Evolutionary conservation across 2,797 vertebrate genomes (phyloP), one percentile per base, ranked within the genome.

Genomic region (Babyrousa celebensis): DNA sequence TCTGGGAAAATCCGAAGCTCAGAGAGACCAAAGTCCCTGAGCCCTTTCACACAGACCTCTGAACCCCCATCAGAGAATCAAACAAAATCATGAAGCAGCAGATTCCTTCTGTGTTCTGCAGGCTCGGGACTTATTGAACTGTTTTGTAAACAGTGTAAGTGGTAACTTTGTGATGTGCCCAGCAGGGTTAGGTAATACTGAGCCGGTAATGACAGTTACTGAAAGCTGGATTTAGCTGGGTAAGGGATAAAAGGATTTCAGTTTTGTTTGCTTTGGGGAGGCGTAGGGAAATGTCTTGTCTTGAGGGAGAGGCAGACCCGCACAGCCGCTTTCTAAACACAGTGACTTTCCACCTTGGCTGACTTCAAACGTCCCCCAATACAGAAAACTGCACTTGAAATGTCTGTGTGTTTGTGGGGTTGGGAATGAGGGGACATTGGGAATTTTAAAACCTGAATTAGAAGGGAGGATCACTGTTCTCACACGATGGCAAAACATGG

Each of bases 1-100:
- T 96, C 54, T 68, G 52, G 27, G 36, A 88, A 96, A 65, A 72
- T 94, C 94, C 96, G 78, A 84, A 78, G 52, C 83, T 96, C 91
- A 12, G 16, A 12, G 5, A 75, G 17, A 1, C 1, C 1, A 0
- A 85, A 48, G 89, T 85, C 60, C 72, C 91, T 94, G 96, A 85
- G 79, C 80, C 85, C 54, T 43, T 80, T 79, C 32, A 0, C n/a
- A 12, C n/a, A 79, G 79, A 48, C 7, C 16, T 17, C 6, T 48
- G 79, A 54, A 27, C 14, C 32, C 68, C 43, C 91, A 36, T 6
- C 54, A 65, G 80, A 78, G 54, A 88, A 60, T 67, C 72, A 83
- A 65, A 92, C 0, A 2, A 52, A 77, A 79, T 48, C 68, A 27
- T 32, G 85, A 88, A 65, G 18, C 1, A 2, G 70, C 85, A 96